These are phyloP conservation scores for Xylocopa sonorina DNA, from an alignment of 1,140 invertebrate species.

Conservation along the genomic window DNA sequence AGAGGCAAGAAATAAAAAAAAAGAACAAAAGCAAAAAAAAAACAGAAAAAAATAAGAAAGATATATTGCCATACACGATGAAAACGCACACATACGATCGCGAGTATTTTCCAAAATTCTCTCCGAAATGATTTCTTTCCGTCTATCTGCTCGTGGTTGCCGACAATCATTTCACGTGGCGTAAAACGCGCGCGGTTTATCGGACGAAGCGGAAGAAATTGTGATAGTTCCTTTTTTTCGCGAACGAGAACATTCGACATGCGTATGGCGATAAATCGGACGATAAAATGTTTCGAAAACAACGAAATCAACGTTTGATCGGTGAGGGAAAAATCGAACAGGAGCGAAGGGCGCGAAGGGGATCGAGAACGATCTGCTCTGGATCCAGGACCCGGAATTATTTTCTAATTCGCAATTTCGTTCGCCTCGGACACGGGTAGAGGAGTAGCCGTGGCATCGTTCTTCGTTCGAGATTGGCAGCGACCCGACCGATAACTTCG, in stretches of 20 bases:
- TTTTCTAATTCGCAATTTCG: no score
- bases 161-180: conserved; percentile 54
- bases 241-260: neutral
- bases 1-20: no score
- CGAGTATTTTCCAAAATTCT: conserved; percentile 17
- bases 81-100: neutral
- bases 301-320: conserved; percentile 23
- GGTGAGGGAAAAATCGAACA: no score
- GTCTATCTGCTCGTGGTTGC: conserved; percentile 18
- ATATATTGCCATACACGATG: neutral
- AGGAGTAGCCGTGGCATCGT: no score
- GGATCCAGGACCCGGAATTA: no score
- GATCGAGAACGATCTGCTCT: no score
- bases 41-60: neutral
- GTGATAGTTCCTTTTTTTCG: neutral
- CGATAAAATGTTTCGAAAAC: conserved; percentile 3
- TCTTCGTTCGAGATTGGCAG: no score
- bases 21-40: no score
- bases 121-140: neutral
- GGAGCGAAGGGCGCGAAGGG: no score
- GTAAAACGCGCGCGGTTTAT: neutral
- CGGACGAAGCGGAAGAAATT: conserved; percentile 27
- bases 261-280: neutral
- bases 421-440: no score
- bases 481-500: conserved; percentile 26